Percentiles rank a stretch among this genome's conserved stretches.
These are phyloP conservation scores for Pelochelys cantorii DNA, from an alignment of 2,797 vertebrate genomes.

Conservation along the genomic window DNA sequence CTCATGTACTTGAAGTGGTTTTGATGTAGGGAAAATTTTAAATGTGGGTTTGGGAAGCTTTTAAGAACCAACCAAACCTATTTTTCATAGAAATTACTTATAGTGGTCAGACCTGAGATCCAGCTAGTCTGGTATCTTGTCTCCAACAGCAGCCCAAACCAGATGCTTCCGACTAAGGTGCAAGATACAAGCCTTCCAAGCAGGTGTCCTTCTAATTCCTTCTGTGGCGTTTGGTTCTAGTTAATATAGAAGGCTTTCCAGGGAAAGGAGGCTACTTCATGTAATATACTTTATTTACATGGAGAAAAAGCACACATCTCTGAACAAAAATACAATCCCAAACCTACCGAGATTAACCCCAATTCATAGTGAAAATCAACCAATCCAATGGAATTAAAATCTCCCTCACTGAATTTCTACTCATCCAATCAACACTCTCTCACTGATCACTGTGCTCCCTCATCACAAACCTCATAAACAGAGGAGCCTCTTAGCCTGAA, in stretches of 20 bases:
- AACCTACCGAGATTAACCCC: background rate
- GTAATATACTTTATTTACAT: background rate
- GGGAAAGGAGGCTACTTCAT: background rate
- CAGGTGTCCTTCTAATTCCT: background rate
- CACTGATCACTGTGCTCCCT: background rate
- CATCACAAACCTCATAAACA: background rate
- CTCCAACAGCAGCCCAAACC: background rate
- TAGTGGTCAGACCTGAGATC: background rate
- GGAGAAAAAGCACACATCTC: background rate
- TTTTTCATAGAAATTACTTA: background rate
- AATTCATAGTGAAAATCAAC: background rate
- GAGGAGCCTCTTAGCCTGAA: background rate
- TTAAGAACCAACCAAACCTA: background rate
- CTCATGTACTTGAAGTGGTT: background rate
- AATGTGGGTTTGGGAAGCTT: background rate
- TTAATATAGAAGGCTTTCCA: background rate
- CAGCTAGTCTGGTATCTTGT: background rate
- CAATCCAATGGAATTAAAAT: background rate
- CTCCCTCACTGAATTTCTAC: background rate
- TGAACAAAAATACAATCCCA: background rate
- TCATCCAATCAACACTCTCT: background rate
- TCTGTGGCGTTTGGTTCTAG: background rate
- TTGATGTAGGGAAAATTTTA: background rate
- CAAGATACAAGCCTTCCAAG: background rate
- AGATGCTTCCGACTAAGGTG: background rate